Evolutionary conservation across 2,888 invertebrate genomes (phyloP), one percentile per base, ranked within the genome.

Genomic region (Litoditis marina): DNA sequence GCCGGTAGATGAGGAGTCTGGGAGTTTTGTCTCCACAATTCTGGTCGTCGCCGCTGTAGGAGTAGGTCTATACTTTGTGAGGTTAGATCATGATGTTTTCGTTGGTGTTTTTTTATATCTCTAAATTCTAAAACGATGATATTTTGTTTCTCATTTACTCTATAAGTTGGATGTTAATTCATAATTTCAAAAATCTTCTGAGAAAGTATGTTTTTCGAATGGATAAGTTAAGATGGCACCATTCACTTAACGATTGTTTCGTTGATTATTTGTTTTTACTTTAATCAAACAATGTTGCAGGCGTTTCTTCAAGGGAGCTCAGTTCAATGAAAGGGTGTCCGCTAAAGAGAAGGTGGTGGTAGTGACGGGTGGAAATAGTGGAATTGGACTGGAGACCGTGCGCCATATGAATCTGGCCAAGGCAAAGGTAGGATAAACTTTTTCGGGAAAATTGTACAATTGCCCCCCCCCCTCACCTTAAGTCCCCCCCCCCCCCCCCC

Each of bases 311-410:
- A 82, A 82, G 66, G 82, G 82, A 28, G 69, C 58, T 0, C 79
- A 81, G 49, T 82, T 81, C 69, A 71, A 61, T 0, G 82, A 82
- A 49, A 59, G 72, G 28, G 78, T 78, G n/a, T 77, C 73, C 1
- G 79, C 76, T 11, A 89, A 90, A 58, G 90, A 90, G 0, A 91
- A 90, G 84, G 86, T 90, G 79, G 92, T 91, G 0, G 84, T 96
- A 6, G 65, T 80, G 11, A 95, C 95, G 6, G 95, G 95, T 11
- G 91, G 90, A 0, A 94, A 92, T 85, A 86, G 88, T 68, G 96
- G 95, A 4, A 94, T 96, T 80, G 96, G 89, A 87, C 81, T 77
- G 71, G 77, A 78, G 62, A 73, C 73, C 13, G 77, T 67, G 13
- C 63, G 69, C 11, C 74, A 78, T 64, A 57, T 82, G 61, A 81